Evolutionary conservation across 2,888 invertebrate genomes (phyloP).

Genomic region (Orthonevra nobilis): DNA sequence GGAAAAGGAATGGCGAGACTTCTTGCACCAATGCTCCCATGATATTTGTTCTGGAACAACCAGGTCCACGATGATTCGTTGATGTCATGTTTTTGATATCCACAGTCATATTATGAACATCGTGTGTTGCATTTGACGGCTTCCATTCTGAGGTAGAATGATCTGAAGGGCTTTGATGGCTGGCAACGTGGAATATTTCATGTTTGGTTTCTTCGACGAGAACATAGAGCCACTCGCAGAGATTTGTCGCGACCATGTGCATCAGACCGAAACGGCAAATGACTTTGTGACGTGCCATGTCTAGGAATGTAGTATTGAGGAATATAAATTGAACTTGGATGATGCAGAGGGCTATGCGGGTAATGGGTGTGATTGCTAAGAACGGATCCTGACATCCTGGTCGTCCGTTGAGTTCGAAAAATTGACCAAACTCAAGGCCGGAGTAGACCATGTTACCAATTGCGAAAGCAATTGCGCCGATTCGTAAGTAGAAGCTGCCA

Average conservation of each 20-base stretch:
- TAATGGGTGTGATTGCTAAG: conserved; percentile 89
- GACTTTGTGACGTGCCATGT: conserved; percentile 84
- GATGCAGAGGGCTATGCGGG: conserved; percentile 91
- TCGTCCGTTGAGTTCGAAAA: conserved; percentile 85
- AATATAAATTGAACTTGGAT: conserved; percentile 97
- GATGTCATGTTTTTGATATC: conserved; percentile 21
- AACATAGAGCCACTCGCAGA: conserved; percentile 95
- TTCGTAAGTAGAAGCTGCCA: conserved; percentile 92
- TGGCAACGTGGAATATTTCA: conserved; percentile 88
- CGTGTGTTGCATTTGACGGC: conserved; percentile 35
- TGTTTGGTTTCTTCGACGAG: conserved; percentile 93
- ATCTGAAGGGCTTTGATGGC: conserved; percentile 74
- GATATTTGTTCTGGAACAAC: conserved; percentile 84
- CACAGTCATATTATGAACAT: conserved; percentile 73
- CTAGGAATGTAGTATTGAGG: conserved; percentile 89
- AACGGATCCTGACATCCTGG: conserved; percentile 84
- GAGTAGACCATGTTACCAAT: conserved; percentile 88
- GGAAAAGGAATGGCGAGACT: conserved; percentile 90
- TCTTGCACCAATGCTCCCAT: conserved; percentile 87
- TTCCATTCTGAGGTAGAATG: conserved; percentile 56
- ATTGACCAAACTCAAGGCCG: conserved; percentile 87
- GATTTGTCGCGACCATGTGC: conserved; percentile 94
- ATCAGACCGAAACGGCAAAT: conserved; percentile 94
- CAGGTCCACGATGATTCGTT: conserved; percentile 78
- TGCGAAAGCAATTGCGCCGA: conserved; percentile 85